phyloP scores from a whole-genome alignment of 1,140 invertebrate genomes.

The Cotesia chilonis region DNA sequence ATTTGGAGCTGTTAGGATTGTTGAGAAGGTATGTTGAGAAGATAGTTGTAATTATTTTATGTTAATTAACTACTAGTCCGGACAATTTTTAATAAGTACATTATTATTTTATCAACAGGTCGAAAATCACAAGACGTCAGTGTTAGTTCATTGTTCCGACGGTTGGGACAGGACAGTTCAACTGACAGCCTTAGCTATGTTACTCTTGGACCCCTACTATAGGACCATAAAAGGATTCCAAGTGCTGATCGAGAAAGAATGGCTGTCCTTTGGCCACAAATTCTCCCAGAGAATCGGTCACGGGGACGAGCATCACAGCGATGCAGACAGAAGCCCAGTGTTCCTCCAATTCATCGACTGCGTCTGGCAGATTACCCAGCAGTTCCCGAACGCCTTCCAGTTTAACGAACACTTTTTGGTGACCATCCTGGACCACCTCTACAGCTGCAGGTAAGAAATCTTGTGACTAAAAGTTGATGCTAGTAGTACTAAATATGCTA shows the following conservation, averaged over 20 bases:
- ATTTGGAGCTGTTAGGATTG: constrained; percentile 92
- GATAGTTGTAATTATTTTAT: too few species aligned
- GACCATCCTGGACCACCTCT: constrained; percentile 95
- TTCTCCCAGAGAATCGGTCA: constrained; percentile 98
- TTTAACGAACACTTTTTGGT: constrained; percentile 98
- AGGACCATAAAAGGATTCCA: constrained; percentile 93
- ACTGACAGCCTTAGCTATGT: constrained; percentile 90
- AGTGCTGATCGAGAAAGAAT: constrained; percentile 98
- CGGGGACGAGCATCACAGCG: constrained; percentile 96
- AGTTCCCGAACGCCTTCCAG: constrained; percentile 97
- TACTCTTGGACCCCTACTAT: constrained; percentile 94
- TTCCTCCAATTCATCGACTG: constrained; percentile 99
- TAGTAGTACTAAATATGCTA: too few species aligned
- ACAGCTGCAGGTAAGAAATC: constrained; percentile 79
- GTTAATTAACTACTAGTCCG: too few species aligned
- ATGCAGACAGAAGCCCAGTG: constrained; percentile 96
- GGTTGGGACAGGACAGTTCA: constrained; percentile 98
- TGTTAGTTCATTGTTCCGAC: constrained; percentile 98
- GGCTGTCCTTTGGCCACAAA: constrained; percentile 99
- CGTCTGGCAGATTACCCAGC: constrained; percentile 94
- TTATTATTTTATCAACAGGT: too few species aligned
- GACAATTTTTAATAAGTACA: too few species aligned
- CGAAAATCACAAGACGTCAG: constrained; percentile 96
- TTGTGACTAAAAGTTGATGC: too few species aligned
- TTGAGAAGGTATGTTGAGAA: constrained; percentile 94